phyloP scores from a whole-genome alignment of 2,888 invertebrate genomes.

The Argyresthia albistria region DNA sequence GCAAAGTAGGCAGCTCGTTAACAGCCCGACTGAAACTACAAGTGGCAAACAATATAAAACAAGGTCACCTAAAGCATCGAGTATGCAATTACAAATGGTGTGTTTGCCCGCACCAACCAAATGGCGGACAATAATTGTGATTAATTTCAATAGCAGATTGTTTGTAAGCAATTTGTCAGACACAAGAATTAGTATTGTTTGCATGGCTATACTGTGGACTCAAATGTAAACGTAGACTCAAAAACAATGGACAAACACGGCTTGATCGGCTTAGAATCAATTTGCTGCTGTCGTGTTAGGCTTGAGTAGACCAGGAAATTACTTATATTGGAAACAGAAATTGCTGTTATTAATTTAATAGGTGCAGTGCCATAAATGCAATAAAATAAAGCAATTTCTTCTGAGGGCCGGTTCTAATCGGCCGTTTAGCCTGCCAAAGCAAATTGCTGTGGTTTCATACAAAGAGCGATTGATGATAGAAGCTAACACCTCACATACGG shows the following conservation, averaged over 20 bases:
- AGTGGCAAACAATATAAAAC: too few relatives aligned
- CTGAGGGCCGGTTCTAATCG: not conserved
- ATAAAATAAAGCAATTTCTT: not conserved
- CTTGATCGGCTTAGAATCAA: too few relatives aligned
- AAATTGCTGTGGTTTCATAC: slow-evolving; percentile 19
- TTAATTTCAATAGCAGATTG: slow-evolving; percentile 25
- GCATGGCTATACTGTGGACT: not conserved
- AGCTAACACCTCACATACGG: slow-evolving; percentile 39
- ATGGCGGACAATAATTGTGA: slow-evolving; percentile 15
- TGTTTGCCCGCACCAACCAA: too few relatives aligned
- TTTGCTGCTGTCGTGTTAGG: too few relatives aligned
- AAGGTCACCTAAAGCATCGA: too few relatives aligned
- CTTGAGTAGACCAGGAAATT: too few relatives aligned
- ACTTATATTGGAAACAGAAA: too few relatives aligned
- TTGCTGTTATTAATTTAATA: not conserved
- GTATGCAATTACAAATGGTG: too few relatives aligned
- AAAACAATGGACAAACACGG: too few relatives aligned
- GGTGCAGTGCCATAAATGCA: not conserved
- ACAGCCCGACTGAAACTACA: too few relatives aligned
- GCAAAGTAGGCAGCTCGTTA: slow-evolving; percentile 32
- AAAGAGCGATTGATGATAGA: slow-evolving; percentile 42
- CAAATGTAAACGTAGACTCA: not conserved
- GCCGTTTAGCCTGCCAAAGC: slow-evolving; percentile 3
- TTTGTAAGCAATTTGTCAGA: slow-evolving; percentile 19
- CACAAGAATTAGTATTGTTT: not conserved